Conservation (phyloP, 92 coral and sea anemone genomes). For the Pocillopora grandis region DNA sequence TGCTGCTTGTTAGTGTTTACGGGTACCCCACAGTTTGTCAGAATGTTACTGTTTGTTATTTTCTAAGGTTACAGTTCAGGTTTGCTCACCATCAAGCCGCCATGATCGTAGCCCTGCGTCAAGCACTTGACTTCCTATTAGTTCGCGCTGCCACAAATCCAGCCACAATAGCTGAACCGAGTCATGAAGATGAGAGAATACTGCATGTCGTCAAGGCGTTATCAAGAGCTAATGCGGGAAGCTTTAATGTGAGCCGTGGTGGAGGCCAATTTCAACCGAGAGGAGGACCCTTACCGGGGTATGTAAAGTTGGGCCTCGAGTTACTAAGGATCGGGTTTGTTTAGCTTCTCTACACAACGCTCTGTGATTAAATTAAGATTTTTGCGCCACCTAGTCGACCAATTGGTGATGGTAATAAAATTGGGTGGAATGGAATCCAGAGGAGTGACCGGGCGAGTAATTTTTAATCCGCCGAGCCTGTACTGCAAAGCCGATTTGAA, state of each 20-base stretch:
- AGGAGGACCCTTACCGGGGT: constrained; percentile 66
- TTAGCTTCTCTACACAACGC: not conserved
- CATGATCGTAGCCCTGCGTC: constrained; percentile 93
- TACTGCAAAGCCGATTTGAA: too few species aligned
- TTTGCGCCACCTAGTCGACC: too few species aligned
- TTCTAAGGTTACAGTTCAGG: constrained; percentile 84
- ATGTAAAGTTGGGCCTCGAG: not conserved
- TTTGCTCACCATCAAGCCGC: constrained; percentile 93
- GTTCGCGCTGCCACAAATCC: constrained; percentile 88
- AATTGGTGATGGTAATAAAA: too few species aligned
- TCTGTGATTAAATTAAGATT: not conserved
- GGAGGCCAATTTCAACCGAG: constrained; percentile 61
- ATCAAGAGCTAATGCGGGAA: constrained; percentile 88
- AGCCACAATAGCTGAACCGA: constrained; percentile 73
- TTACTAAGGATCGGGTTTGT: not conserved
- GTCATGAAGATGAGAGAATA: constrained; percentile 83
- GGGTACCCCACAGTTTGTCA: too few species aligned
- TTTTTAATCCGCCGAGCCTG: too few species aligned
- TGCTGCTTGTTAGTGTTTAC: too few species aligned
- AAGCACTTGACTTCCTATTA: constrained; percentile 84
- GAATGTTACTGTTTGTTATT: not conserved
- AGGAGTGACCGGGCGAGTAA: too few species aligned
- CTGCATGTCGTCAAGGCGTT: constrained; percentile 81
- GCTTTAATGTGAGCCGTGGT: constrained; percentile 60
- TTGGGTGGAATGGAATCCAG: too few species aligned